phyloP scores from a whole-genome alignment of 2,797 vertebrate species.

The Anabas testudineus region DNA sequence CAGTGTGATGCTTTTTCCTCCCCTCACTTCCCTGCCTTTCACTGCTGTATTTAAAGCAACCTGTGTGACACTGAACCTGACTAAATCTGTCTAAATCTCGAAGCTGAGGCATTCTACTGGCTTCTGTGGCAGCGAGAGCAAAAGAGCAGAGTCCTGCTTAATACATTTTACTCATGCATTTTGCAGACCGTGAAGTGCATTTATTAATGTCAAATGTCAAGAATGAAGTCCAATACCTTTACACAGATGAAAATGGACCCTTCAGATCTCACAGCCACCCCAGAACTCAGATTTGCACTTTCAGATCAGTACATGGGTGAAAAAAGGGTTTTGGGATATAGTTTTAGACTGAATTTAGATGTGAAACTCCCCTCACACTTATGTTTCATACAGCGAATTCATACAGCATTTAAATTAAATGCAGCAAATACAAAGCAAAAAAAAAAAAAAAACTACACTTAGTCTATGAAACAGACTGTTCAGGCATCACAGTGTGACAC shows the following conservation, averaged over 20 bases:
- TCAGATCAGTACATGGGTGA: conserved; percentile 9
- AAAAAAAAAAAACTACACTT: background rate
- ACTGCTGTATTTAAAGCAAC: conserved; percentile 68
- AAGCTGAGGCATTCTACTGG: conserved; percentile 54
- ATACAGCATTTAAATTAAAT: background rate
- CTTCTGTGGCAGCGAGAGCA: conserved; percentile 38
- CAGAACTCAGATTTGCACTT: conserved; percentile 10
- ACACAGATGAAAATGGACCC: conserved; percentile 35
- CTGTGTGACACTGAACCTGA: conserved; percentile 69
- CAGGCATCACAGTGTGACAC: conserved; percentile 5
- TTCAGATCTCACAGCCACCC: conserved; percentile 4
- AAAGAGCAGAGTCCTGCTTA: conserved; percentile 46
- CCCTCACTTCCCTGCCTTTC: conserved; percentile 25
- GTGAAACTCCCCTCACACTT: conserved; percentile 1
- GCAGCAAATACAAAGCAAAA: background rate
- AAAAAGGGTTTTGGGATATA: conserved; percentile 5
- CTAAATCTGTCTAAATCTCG: conserved; percentile 67
- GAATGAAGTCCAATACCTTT: conserved; percentile 48
- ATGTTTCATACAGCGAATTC: background rate
- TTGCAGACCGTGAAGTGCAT: conserved; percentile 53
- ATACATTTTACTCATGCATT: conserved; percentile 61
- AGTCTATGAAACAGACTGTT: background rate
- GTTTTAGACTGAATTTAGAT: conserved; percentile 5
- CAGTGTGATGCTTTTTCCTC: conserved; percentile 29
- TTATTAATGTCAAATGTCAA: conserved; percentile 47